These are phyloP conservation scores for Drosophila seclusa DNA, from an alignment of 2,888 invertebrate genomes.

Conservation along the genomic window DNA sequence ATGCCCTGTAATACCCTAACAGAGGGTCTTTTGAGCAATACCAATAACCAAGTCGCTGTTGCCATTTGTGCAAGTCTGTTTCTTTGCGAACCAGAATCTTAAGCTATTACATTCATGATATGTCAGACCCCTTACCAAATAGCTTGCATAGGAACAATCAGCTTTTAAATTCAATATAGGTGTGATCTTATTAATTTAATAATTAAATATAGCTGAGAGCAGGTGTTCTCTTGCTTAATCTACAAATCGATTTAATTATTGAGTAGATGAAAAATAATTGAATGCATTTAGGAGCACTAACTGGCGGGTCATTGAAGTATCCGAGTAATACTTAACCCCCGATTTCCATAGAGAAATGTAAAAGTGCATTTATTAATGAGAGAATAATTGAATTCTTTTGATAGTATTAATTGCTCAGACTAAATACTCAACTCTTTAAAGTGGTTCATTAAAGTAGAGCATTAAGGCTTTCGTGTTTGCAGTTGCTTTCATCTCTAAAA, in stretches of 20 bases:
- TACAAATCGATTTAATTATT: neutral
- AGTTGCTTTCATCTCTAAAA: slow-evolving; percentile 11
- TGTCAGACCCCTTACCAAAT: neutral
- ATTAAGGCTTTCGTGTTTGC: neutral
- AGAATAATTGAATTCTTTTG: neutral
- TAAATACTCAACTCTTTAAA: neutral
- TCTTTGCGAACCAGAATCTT: neutral
- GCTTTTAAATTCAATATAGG: neutral
- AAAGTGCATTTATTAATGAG: neutral
- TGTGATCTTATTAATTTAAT: neutral
- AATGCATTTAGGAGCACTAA: neutral
- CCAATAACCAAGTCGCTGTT: neutral
- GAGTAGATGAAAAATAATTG: neutral
- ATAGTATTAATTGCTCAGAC: neutral
- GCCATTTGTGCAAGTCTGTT: neutral
- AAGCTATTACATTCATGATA: neutral
- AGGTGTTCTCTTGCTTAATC: neutral
- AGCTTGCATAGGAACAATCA: neutral
- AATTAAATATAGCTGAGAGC: neutral
- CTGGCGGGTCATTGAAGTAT: neutral
- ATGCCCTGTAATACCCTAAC: neutral
- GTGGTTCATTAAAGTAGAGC: neutral
- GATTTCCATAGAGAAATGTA: neutral
- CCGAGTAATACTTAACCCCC: neutral
- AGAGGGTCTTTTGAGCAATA: neutral